Conservation (phyloP, 2,113 vertebrate species). For the Ploceus nigricollis region DNA sequence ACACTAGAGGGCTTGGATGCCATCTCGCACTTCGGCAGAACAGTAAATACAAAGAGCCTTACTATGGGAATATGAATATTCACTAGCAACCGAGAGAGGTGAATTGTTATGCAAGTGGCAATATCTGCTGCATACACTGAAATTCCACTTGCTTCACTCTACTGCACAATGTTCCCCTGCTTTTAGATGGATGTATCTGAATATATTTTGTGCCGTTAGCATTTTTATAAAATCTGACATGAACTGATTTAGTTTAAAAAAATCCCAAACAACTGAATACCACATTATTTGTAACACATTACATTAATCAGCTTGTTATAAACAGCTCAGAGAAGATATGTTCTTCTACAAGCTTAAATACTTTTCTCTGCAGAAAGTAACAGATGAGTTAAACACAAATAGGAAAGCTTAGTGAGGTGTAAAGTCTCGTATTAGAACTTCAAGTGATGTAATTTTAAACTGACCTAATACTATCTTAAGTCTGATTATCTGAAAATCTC, state of each 20-base stretch:
- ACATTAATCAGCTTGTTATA: conserved; percentile 31
- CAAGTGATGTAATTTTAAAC: neutral
- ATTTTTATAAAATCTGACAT: neutral
- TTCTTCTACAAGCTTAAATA: conserved; percentile 35
- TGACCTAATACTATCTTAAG: conserved; percentile 34
- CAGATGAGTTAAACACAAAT: conserved; percentile 1
- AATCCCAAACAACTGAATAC: neutral
- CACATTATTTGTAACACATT: conserved; percentile 31
- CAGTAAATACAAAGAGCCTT: conserved; percentile 49
- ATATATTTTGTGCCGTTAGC: neutral
- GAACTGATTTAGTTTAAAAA: neutral
- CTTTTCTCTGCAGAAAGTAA: neutral
- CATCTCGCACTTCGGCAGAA: conserved; percentile 14
- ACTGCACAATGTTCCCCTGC: conserved; percentile 25
- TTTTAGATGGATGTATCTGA: neutral
- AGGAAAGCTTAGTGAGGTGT: neutral
- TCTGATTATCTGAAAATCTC: conserved; percentile 27
- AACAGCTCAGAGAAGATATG: conserved; percentile 17
- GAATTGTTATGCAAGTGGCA: conserved; percentile 74
- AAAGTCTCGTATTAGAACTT: conserved; percentile 1
- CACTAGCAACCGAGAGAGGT: conserved; percentile 51
- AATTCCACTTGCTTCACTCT: conserved; percentile 59
- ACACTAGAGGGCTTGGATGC: conserved; percentile 63
- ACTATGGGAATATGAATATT: conserved; percentile 72
- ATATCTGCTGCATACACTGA: conserved; percentile 40